Base-by-base conservation (phyloP, 2,113 vertebrate species). In the Labeo rohita region DNA sequence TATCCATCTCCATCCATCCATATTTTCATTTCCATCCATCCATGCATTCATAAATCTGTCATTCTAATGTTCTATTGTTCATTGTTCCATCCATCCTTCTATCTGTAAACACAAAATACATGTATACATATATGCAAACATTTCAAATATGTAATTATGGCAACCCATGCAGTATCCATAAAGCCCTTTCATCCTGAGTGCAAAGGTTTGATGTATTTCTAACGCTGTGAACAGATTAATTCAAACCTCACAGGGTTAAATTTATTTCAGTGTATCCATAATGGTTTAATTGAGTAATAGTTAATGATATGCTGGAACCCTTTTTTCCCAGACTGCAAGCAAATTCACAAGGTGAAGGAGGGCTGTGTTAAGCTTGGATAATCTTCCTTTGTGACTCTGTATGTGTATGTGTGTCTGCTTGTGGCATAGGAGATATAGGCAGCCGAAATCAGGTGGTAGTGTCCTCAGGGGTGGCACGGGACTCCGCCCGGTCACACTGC, bases 301-400 rank as follows among this genome's bases (percentile, higher is more conserved):
- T 39, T 59, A 43, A 59, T 59, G 76, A 52, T 52, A 36, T 83
- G 8, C 45, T 83, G 80, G 47, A 70, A 83, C 65, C n/a, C 9
- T 66, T 82, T 80, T 50, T 61, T 36, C 73, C 78, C 78, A 82
- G 50, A 23, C 63, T 36, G 28, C 28, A 39, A 21, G 16, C 28
- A 70, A 83, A 70, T 21, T 6, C 16, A 70, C 45, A 70, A 54
- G 59, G 79, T 66, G 79, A 81, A 66, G 79, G 43, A 66, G 61
- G 45, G 23, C 23, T 83, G 65, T 68, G 80, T 83, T 54, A 70
- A 83, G 49, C 34, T 54, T 36, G 47, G 81, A 83, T 72, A 72
- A 39, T 39, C 66, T 83, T 39, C 76, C 9, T 39, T 49, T 80
- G 21, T 70, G 80, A 66, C 43, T 47, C 3, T 56, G 15, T 54